Evolutionary conservation across 2,113 vertebrate species (phyloP).

Genomic region (Mus pahari): DNA sequence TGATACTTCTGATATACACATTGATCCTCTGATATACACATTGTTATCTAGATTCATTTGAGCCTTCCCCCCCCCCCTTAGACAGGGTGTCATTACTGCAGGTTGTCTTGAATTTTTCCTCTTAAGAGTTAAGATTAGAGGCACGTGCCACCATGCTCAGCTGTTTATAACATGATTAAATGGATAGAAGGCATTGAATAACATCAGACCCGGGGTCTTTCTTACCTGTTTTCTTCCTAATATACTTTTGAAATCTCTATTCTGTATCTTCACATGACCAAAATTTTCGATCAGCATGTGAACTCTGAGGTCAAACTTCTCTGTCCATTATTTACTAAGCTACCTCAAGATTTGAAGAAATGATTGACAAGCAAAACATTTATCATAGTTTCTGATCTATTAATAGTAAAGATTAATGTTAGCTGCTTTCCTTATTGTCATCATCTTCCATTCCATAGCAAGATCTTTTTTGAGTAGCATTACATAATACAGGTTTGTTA

Average conservation of each 20-base stretch:
- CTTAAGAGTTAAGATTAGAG: background rate
- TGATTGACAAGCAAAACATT: constrained; percentile 58
- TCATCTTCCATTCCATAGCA: background rate
- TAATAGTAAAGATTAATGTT: constrained; percentile 34
- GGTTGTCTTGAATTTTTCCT: background rate
- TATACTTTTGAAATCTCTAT: constrained; percentile 55
- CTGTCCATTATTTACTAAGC: constrained; percentile 32
- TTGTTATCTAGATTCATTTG: constrained; percentile 2
- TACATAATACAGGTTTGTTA: background rate
- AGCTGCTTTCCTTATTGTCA: constrained; percentile 30
- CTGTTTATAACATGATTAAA: background rate
- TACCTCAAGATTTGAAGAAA: constrained; percentile 60
- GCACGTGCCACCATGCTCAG: background rate
- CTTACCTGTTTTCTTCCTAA: constrained; percentile 48
- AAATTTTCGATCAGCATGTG: background rate
- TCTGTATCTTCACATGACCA: constrained; percentile 51
- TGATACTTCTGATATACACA: background rate
- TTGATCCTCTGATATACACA: background rate
- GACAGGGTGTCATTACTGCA: background rate
- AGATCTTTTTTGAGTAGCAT: constrained; percentile 7
- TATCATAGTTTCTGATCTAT: constrained; percentile 21
- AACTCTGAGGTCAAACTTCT: background rate
- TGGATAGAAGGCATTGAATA: background rate
- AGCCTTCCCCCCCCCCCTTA: background rate
- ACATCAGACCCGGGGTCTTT: constrained; percentile 12